These are phyloP conservation scores for Chrysemys picta DNA, from an alignment of 2,113 vertebrate species.

Conservation along the genomic window DNA sequence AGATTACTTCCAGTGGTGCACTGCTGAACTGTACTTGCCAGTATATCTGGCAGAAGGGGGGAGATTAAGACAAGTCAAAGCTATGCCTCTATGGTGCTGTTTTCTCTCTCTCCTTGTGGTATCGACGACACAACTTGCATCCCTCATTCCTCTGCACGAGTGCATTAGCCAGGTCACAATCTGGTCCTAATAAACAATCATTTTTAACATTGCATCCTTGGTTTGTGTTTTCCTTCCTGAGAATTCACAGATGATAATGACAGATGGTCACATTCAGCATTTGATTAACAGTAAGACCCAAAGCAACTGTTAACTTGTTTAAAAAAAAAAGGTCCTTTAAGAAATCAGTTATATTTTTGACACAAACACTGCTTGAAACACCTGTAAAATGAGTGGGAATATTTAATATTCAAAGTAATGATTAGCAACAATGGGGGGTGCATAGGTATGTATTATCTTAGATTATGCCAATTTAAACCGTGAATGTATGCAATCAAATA, in stretches of 20 bases:
- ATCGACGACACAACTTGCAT: neutral
- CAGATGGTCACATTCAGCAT: conserved; percentile 67
- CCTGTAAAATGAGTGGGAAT: neutral
- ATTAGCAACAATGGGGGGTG: neutral
- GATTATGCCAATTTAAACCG: neutral
- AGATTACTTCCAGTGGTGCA: neutral
- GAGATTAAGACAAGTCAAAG: neutral
- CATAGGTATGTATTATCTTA: neutral
- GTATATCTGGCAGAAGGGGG: neutral
- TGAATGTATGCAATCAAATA: conserved; percentile 9
- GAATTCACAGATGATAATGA: conserved; percentile 38
- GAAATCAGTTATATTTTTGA: conserved; percentile 55
- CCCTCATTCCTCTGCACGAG: neutral
- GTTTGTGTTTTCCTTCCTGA: conserved; percentile 50
- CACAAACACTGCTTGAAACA: conserved; percentile 41
- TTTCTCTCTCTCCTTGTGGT: neutral
- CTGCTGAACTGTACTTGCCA: neutral
- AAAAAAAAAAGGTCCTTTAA: conserved; percentile 26
- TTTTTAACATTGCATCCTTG: neutral
- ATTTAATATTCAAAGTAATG: conserved; percentile 21
- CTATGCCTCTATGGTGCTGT: neutral
- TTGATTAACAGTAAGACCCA: conserved; percentile 65
- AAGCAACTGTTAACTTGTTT: conserved; percentile 41
- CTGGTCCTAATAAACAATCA: neutral
- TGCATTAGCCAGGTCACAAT: neutral